Evolutionary conservation across 37 sponge, comb jelly and placozoan species (phyloP).

Genomic region (Theonella swinhoei): DNA sequence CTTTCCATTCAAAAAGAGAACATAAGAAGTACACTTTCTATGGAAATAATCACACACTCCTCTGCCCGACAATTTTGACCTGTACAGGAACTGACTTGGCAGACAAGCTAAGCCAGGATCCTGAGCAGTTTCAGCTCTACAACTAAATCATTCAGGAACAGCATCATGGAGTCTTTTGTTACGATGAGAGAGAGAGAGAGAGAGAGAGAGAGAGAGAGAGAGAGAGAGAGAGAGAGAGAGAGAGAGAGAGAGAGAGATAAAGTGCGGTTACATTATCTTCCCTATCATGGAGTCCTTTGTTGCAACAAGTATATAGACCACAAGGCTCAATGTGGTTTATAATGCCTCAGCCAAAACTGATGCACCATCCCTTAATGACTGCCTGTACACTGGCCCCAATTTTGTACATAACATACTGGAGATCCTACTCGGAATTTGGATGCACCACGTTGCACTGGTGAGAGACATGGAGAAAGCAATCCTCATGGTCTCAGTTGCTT

Average conservation of each 20-base stretch:
- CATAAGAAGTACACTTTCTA: slow-evolving; percentile 1
- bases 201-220: too few species aligned
- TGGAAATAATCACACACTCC: slow-evolving; percentile 6
- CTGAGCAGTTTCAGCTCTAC: not conserved
- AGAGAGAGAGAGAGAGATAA: too few species aligned
- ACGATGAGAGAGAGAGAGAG: too few species aligned
- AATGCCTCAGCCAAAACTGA: too few species aligned
- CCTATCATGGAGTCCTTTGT: too few species aligned
- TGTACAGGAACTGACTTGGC: not conserved
- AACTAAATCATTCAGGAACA: slow-evolving; percentile 12
- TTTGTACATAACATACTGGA: slow-evolving; percentile 37
- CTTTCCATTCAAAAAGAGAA: not conserved
- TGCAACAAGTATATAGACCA: too few species aligned
- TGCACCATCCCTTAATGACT: too few species aligned
- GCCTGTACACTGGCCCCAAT: slow-evolving; percentile 23
- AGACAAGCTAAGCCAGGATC: not conserved
- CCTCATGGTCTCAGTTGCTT: slow-evolving; percentile 33
- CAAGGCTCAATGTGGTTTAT: too few species aligned
- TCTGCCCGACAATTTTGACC: slow-evolving; percentile 7
- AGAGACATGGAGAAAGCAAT: slow-evolving; percentile 60
- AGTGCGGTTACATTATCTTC: too few species aligned
- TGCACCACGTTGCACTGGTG: slow-evolving; percentile 10
- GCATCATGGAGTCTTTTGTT: too few species aligned
- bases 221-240: too few species aligned
- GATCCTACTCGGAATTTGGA: slow-evolving; percentile 24